Evolutionary conservation across 2,113 vertebrate species (phyloP).

Genomic region (Arenaria interpres): DNA sequence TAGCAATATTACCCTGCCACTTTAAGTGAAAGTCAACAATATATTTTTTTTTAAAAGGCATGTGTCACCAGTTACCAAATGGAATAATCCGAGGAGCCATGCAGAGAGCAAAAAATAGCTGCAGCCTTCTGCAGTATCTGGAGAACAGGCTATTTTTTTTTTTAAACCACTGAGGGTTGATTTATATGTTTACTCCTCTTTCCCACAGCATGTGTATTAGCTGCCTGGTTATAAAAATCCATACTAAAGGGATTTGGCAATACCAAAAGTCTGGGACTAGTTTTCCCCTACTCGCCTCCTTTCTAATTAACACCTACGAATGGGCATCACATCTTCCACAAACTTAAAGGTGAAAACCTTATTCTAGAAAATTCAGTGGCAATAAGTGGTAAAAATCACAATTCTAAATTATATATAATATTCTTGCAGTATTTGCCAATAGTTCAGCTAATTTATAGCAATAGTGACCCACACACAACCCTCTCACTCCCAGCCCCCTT

Average conservation of each 20-base stretch:
- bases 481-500: not conserved
- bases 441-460: not conserved
- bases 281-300: not conserved
- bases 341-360: not conserved
- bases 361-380: not conserved
- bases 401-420: not conserved
- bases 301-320: not conserved
- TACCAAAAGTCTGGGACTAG: not conserved
- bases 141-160: not conserved
- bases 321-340: not conserved
- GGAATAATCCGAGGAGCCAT: slow-evolving; percentile 37
- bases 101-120: slow-evolving; percentile 48
- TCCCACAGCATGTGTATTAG: not conserved
- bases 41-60: not conserved
- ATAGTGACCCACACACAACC: not conserved
- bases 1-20: not conserved
- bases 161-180: not conserved
- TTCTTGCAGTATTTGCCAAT: not conserved
- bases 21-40: slow-evolving; percentile 8
- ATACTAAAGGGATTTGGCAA: not conserved
- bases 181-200: slow-evolving; percentile 5
- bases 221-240: not conserved
- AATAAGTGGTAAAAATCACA: not conserved
- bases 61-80: slow-evolving; percentile 21
- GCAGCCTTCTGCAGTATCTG: not conserved